Base-by-base conservation (phyloP, 2,888 invertebrate genomes). In the Sinopyrophorus schimmeli region DNA sequence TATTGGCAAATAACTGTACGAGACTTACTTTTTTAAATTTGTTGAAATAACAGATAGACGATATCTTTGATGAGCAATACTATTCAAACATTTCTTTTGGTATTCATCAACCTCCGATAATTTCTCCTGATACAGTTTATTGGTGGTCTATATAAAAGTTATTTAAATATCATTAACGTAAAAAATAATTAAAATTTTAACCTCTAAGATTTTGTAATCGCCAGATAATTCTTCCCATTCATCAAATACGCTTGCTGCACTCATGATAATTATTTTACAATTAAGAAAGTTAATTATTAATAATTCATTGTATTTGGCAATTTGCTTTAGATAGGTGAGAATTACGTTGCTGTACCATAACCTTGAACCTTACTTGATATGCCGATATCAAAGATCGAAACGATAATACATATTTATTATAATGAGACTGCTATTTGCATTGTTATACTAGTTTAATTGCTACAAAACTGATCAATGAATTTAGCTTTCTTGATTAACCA, bases 61-160 rank as follows among this genome's bases (percentile, higher is more conserved):
- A 75, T 97, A 96, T 62, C 88, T 83, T 71, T 97, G 96, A 74
- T 97, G 96, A 59, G 83, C 83, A 58, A 97, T 83, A 66, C 91
- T 91, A 70, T 89, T 89, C 63, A 89, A 76, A 74, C 95, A 95
- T 81, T 89, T 82, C 66, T 86, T 84, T 72, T 96, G 96, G 28
- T 90, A 77, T 59, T 84, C 83, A 35, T 86, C 83, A 18, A 96
- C 80, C 71, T 92, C 88, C 62, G 93, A 92, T 59, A 97, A 77
- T 71, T 92, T 87, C 46, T 86, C 81, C 40, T 87, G 79, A 76
- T 96, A 96, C 53, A 86, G 84, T 66, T 87, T 87, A 74, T 93
- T 94, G 32, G 83, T 74, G 30, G 77, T 76, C 92, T 92, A 71
- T 12, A 74, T 15, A 24, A 32, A 28, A 10, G 16, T 21, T 17